A percentile compares a stretch with the other conserved stretches of the same genome.
Conservation (phyloP, 2,797 vertebrate species). For the Denticeps clupeoides region DNA sequence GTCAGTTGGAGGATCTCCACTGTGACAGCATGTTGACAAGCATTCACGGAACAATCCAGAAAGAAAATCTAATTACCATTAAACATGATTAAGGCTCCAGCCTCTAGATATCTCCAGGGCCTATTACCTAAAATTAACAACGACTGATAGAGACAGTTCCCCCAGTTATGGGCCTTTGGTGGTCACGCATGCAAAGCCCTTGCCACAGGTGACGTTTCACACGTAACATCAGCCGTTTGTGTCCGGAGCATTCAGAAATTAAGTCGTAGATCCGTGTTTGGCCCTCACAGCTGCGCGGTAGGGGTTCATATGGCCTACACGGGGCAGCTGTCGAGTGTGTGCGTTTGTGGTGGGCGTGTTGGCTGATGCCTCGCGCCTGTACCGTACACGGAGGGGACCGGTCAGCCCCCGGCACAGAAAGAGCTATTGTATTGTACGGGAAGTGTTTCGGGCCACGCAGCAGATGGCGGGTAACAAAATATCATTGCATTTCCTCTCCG, state of each 20-base stretch:
- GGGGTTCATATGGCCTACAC: conserved; percentile 13
- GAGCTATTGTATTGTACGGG: conserved; percentile 38
- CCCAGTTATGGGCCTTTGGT: conserved; percentile 15
- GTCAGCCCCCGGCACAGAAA: conserved; percentile 18
- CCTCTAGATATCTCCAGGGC: conserved; percentile 37
- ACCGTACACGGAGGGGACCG: conserved; percentile 2
- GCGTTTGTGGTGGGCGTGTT: conserved; percentile 2
- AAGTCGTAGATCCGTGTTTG: too few species aligned
- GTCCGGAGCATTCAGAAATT: too few species aligned
- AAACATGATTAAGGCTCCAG: conserved; percentile 31
- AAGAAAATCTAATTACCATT: conserved; percentile 52
- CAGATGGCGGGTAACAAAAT: conserved; percentile 49
- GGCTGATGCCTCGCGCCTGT: neutral
- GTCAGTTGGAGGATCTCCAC: conserved; percentile 39
- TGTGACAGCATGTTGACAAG: conserved; percentile 49
- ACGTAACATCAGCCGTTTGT: too few species aligned
- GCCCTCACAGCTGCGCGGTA: neutral
- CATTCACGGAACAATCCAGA: conserved; percentile 36
- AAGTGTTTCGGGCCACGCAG: conserved; percentile 43
- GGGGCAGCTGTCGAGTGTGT: conserved; percentile 21
- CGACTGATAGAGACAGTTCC: conserved; percentile 25
- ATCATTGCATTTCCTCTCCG: conserved; percentile 44
- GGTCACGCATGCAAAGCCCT: conserved; percentile 35
- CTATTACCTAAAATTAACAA: conserved; percentile 43
- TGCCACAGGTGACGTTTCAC: conserved; percentile 39